These are phyloP conservation scores for Choristoneura fumiferana DNA, from an alignment of 1,140 invertebrate species.

Conservation along the genomic window DNA sequence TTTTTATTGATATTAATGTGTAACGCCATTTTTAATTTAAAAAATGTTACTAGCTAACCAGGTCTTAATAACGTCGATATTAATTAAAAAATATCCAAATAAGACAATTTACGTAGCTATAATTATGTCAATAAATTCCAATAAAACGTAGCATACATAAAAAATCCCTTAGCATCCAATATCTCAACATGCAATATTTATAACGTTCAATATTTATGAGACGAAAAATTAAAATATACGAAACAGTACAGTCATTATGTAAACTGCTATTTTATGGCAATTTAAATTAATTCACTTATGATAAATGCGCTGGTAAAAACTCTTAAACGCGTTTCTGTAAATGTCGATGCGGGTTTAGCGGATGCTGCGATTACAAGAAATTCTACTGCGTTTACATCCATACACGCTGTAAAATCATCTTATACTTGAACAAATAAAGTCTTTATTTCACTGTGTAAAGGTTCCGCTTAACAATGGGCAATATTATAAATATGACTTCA, in stretches of 20 bases:
- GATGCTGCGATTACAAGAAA: constrained; percentile 46
- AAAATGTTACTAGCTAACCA: too few relatives aligned
- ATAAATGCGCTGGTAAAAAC: constrained; percentile 62
- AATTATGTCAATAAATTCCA: constrained; percentile 4
- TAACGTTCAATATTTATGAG: constrained; percentile 43
- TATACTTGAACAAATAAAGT: constrained; percentile 19
- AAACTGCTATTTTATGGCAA: constrained; percentile 66
- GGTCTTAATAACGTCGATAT: too few relatives aligned
- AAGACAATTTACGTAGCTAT: background rate
- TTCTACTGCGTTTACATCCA: constrained; percentile 24
- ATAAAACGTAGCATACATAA: constrained; percentile 10
- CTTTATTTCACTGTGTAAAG: constrained; percentile 25
- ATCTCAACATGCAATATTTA: constrained; percentile 32
- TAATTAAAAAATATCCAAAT: too few relatives aligned
- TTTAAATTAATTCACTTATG: constrained; percentile 75
- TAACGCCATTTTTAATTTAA: too few relatives aligned
- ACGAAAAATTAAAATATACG: constrained; percentile 34
- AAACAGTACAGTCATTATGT: constrained; percentile 55
- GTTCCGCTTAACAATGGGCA: constrained; percentile 39
- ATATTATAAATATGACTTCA: constrained; percentile 56
- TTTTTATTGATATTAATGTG: too few relatives aligned
- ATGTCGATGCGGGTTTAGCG: constrained; percentile 55
- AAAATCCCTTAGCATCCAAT: constrained; percentile 10
- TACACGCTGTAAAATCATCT: background rate
- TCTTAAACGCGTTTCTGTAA: constrained; percentile 58